These are phyloP conservation scores for Leucopternis melanops DNA, from an alignment of 2,113 vertebrate species.

Conservation along the genomic window DNA sequence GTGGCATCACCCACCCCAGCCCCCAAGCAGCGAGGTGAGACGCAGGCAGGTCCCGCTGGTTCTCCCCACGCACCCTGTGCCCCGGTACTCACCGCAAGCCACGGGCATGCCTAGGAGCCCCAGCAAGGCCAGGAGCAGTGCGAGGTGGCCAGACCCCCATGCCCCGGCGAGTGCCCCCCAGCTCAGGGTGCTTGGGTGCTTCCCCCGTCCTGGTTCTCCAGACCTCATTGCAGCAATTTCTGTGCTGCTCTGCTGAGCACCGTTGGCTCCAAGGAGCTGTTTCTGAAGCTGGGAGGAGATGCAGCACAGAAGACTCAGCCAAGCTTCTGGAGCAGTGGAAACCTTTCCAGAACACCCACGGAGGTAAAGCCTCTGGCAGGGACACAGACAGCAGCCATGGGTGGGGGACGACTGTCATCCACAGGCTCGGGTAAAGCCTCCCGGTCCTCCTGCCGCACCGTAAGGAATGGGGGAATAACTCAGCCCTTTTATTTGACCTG, in stretches of 20 bases:
- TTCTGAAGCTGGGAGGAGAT: neutral
- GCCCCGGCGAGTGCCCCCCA: fast-evolving
- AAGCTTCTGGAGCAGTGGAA: neutral
- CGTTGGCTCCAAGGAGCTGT: neutral
- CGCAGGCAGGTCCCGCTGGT: neutral
- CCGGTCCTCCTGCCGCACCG: neutral
- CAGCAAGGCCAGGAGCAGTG: neutral
- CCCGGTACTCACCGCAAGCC: neutral
- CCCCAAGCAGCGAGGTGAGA: neutral
- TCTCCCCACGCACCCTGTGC: neutral
- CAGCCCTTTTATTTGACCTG: neutral
- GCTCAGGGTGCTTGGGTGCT: neutral
- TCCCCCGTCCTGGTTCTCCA: neutral
- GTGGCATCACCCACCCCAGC: neutral
- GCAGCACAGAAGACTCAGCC: neutral
- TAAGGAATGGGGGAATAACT: neutral
- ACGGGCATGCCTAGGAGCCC: neutral
- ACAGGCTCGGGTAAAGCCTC: neutral
- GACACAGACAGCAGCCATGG: neutral
- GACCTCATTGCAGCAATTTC: neutral
- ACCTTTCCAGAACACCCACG: neutral
- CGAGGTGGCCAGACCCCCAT: fast-evolving
- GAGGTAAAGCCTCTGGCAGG: neutral
- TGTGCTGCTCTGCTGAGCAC: neutral
- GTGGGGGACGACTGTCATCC: neutral